A percentile compares a stretch with the other conserved stretches of the same genome.
phyloP scores from a whole-genome alignment of 37 sponge, comb jelly and placozoan genomes.

The Aplysina aerophoba region DNA sequence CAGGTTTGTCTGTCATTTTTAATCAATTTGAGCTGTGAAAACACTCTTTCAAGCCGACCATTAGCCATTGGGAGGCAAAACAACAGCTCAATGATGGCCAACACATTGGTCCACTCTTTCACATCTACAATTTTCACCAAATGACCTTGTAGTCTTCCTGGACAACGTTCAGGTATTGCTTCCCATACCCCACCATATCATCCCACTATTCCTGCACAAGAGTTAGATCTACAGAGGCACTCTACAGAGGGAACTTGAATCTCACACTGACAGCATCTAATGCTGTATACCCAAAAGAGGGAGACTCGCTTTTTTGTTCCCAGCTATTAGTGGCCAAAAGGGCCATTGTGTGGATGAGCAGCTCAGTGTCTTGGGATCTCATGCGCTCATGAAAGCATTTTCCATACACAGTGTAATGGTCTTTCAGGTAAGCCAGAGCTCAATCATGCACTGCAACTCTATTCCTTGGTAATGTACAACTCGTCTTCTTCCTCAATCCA shows the following conservation, averaged over 20 bases:
- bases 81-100: slow-evolving; percentile 59
- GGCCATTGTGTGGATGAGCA: slow-evolving; percentile 49
- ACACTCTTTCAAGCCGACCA: slow-evolving; percentile 57
- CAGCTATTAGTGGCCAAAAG: slow-evolving; percentile 78
- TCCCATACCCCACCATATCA: slow-evolving; percentile 67
- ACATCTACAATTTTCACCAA: slow-evolving; percentile 72
- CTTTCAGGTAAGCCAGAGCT: slow-evolving; percentile 12
- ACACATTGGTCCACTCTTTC: slow-evolving; percentile 53
- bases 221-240: slow-evolving; percentile 36
- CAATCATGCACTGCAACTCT: slow-evolving; percentile 26
- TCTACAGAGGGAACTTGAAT: slow-evolving; percentile 48
- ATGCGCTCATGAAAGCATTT: slow-evolving; percentile 48
- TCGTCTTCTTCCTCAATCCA: slow-evolving; percentile 24
- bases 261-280: slow-evolving; percentile 34
- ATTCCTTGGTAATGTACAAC: slow-evolving; percentile 42
- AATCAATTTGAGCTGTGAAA: slow-evolving; percentile 67
- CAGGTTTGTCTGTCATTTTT: slow-evolving; percentile 28
- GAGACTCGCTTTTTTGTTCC: slow-evolving; percentile 40
- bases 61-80: slow-evolving; percentile 69
- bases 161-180: slow-evolving; percentile 64
- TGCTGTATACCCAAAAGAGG: slow-evolving; percentile 52
- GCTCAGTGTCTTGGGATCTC: slow-evolving; percentile 45
- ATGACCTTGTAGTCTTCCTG: slow-evolving; percentile 36
- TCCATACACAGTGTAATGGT: slow-evolving; percentile 26
- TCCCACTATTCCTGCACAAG: slow-evolving; percentile 72